Base-by-base conservation (phyloP, 2,888 invertebrate genomes). In the Fragum sueziense region DNA sequence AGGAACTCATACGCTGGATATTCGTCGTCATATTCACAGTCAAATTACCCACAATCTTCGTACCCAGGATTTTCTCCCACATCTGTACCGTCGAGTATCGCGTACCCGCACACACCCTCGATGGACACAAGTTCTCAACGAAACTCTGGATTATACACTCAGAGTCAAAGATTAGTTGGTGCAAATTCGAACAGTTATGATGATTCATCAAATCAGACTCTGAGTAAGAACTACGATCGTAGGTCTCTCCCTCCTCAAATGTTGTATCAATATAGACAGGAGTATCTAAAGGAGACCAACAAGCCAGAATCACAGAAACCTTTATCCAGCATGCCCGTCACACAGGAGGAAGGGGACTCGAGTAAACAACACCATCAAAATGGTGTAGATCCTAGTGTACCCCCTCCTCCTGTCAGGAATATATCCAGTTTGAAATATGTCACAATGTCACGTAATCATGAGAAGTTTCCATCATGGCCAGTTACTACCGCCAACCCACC, bases 401-500 rank as follows among this genome's bases (percentile, higher is more conserved):
- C 90, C 1, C 89, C 91, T 11, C 92, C 95, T 41, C 95, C 96
- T 59, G 95, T 95, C 67, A 94, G 96, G 87, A 96, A 96, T 93
- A 95, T 95, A 34, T 95, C 95, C 81, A 95, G 95, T 90, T 94
- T 96, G 91, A 95, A 95, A 91, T 95, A 95, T 86, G 94, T 95
- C 88, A 95, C 95, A 88, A 95, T 95, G 93, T 77, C 80, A 59
- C 95, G 95, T 78, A 95, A 95, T 80, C 96, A 96, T 94, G 96
- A 96, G 92, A 96, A 96, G 91, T 96, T 95, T 91, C 96, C 96
- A 1, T 96, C 96, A 80, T 96, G 96, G 96, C 96, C 96, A 22
- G 95, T 95, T 85, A 95, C 95, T 52, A 94, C 95, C 37, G 94
- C 95, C 70, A 88, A 85, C 71, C 79, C 95, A 47, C 95, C 95